Percentiles rank a stretch among this genome's conserved stretches.
Conservation (phyloP, 2,888 invertebrate species). For the Ennomos quercinarius region DNA sequence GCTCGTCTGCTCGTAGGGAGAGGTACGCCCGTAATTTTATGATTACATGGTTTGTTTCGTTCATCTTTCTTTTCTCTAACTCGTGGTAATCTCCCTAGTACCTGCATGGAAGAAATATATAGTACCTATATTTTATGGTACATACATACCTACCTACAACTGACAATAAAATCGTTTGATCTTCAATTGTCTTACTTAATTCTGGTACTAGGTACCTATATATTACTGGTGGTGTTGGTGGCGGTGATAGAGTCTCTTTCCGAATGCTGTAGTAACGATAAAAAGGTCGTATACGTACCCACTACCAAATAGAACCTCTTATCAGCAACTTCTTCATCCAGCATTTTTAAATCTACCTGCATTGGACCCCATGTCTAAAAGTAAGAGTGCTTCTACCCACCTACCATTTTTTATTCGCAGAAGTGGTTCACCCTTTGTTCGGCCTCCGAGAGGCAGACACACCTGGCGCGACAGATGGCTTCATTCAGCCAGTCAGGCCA, state of each 20-base stretch:
- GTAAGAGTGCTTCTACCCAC: constrained; percentile 35
- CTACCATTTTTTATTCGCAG: constrained; percentile 46
- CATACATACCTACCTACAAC: no score
- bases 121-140: no score
- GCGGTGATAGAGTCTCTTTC: no score
- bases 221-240: no score
- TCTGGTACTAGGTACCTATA: no score
- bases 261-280: no score
- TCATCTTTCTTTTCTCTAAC: constrained; percentile 21
- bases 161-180: neutral
- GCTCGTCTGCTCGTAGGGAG: constrained; percentile 47
- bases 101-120: no score
- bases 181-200: no score
- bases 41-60: constrained; percentile 30
- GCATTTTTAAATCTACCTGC: constrained; percentile 29
- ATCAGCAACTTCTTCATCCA: neutral
- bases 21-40: constrained; percentile 32
- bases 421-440: constrained; percentile 61
- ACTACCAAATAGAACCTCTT: no score
- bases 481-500: constrained; percentile 68
- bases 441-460: constrained; percentile 49
- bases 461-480: constrained; percentile 76
- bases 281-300: no score
- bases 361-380: constrained; percentile 33
- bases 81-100: neutral